These are phyloP conservation scores for Heliconius congener DNA, from an alignment of 1,140 invertebrate genomes.

Conservation along the genomic window DNA sequence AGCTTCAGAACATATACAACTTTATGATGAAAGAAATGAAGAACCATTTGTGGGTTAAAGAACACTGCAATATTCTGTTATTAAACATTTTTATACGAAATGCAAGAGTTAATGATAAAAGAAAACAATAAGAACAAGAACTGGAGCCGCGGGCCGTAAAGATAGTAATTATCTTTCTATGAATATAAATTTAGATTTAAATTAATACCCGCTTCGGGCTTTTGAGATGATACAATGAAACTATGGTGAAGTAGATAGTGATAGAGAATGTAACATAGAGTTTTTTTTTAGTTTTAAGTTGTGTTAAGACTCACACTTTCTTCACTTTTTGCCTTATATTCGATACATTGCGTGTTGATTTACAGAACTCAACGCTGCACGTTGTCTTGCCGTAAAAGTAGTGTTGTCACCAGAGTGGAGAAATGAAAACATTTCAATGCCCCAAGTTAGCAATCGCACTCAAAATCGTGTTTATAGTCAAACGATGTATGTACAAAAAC, in stretches of 20 bases:
- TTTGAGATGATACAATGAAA: constrained; percentile 23
- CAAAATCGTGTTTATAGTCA: too few species aligned
- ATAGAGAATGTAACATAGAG: not conserved
- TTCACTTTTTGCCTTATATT: too few species aligned
- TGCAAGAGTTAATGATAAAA: constrained; percentile 18
- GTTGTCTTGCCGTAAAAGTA: too few species aligned
- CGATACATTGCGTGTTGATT: too few species aligned
- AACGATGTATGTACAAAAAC: too few species aligned
- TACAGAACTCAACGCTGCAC: too few species aligned
- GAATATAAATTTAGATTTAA: constrained; percentile 33
- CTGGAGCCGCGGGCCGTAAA: constrained; percentile 14
- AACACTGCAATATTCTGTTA: constrained; percentile 6
- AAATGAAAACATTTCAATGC: too few species aligned
- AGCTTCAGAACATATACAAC: not conserved
- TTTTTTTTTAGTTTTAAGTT: too few species aligned
- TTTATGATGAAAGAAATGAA: constrained; percentile 2
- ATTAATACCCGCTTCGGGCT: constrained; percentile 25
- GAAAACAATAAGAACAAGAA: constrained; percentile 14
- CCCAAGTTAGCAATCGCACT: too few species aligned
- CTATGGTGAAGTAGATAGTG: constrained; percentile 6
- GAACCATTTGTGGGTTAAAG: not conserved
- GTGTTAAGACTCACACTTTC: too few species aligned
- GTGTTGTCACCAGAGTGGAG: too few species aligned
- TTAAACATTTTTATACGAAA: constrained; percentile 19
- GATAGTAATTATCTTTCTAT: constrained; percentile 25